Evolutionary conservation across 1,140 invertebrate genomes (phyloP).

Genomic region (fruit fly (Drosophila melanogaster)): Release_6_plus_ISO1_MT NT_037436.4:20942001-20942500

Average conservation of each 20-base stretch:
- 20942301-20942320: constrained; percentile 16
- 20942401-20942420: constrained; percentile 74
- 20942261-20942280: constrained; percentile 42
- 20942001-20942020: too few relatives aligned
- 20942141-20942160: constrained; percentile 16
- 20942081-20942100: background rate
- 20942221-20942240: constrained; percentile 47
- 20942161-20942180: constrained; percentile 18
- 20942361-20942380: constrained; percentile 78
- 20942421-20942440: constrained; percentile 76
- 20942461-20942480: constrained; percentile 65
- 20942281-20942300: constrained; percentile 35
- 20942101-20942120: constrained; percentile 8
- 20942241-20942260: constrained; percentile 48
- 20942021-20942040: too few relatives aligned
- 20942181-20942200: constrained; percentile 27
- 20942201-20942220: constrained; percentile 44
- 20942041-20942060: background rate
- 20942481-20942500: constrained; percentile 38
- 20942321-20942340: constrained; percentile 77
- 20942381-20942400: constrained; percentile 59
- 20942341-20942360: constrained; percentile 51
- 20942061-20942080: background rate
- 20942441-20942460: constrained; percentile 39
- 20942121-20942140: constrained; percentile 1